Evolutionary conservation across 2,888 invertebrate species (phyloP).

Genomic region (Abscondita cerata): DNA sequence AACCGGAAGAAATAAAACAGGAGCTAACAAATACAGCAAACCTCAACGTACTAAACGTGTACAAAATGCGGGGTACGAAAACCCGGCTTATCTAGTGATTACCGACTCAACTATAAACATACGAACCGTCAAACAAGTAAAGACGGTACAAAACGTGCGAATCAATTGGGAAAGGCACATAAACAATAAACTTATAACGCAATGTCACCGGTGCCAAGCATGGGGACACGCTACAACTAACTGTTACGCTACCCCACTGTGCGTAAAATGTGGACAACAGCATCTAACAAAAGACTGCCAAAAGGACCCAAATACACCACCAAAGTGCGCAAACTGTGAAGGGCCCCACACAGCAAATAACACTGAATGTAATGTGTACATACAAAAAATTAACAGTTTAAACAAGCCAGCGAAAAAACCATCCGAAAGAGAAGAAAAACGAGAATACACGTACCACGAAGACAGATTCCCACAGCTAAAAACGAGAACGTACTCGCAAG

Average conservation of each 20-base stretch:
- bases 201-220: constrained; percentile 45
- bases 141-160: constrained; percentile 1
- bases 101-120: not conserved
- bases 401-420: too few relatives aligned
- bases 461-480: too few relatives aligned
- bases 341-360: constrained; percentile 43
- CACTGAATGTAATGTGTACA: constrained; percentile 32
- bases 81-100: constrained; percentile 20
- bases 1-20: not conserved
- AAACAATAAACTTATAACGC: constrained; percentile 39
- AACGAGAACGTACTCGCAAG: too few relatives aligned
- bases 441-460: too few relatives aligned
- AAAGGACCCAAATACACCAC: constrained; percentile 17
- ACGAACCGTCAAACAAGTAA: not conserved
- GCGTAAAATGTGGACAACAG: constrained; percentile 41
- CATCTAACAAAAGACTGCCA: constrained; percentile 34
- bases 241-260: constrained; percentile 39
- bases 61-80: constrained; percentile 1
- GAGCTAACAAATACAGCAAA: not conserved
- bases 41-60: not conserved
- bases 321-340: constrained; percentile 42
- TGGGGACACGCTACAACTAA: constrained; percentile 44
- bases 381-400: constrained; percentile 17
- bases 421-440: too few relatives aligned
- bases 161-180: constrained; percentile 40